A percentile compares a stretch with the other conserved stretches of the same genome.
These are phyloP conservation scores for Diachrysia chrysitis DNA, from an alignment of 2,888 invertebrate genomes.

Conservation along the genomic window DNA sequence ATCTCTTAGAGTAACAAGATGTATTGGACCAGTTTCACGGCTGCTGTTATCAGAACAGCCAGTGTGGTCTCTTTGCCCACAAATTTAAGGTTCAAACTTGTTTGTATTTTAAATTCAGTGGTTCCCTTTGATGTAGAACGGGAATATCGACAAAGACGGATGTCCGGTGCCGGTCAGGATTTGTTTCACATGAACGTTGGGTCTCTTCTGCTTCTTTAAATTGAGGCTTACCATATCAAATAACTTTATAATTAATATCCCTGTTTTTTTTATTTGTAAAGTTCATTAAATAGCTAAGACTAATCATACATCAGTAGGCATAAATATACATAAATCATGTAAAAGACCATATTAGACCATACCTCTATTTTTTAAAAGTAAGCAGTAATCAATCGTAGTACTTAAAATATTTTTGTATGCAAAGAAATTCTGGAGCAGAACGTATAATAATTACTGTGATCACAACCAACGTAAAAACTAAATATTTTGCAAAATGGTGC, in stretches of 20 bases:
- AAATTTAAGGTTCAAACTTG: conserved; percentile 78
- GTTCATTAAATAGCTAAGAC: neutral
- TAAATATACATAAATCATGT: no score
- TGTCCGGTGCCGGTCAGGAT: conserved; percentile 89
- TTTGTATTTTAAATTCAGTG: conserved; percentile 69
- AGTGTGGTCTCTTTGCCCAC: conserved; percentile 59
- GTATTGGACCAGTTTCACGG: conserved; percentile 78
- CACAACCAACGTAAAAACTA: neutral
- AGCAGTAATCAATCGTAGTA: no score
- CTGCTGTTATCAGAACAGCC: conserved; percentile 53
- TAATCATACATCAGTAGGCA: neutral
- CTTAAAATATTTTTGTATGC: no score
- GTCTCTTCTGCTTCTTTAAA: conserved; percentile 69
- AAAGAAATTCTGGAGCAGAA: no score
- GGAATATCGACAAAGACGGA: conserved; percentile 89
- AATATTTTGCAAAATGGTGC: conserved; percentile 18
- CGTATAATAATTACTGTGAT: no score
- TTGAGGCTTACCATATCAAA: conserved; percentile 52
- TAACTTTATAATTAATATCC: neutral
- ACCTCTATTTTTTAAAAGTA: no score
- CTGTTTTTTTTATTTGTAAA: neutral
- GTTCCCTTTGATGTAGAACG: conserved; percentile 87
- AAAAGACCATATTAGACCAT: no score
- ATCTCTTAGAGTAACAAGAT: conserved; percentile 81
- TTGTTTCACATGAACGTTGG: conserved; percentile 85